These are phyloP conservation scores for Helicorthomorpha holstii DNA, from an alignment of 1,140 invertebrate genomes.

Conservation along the genomic window DNA sequence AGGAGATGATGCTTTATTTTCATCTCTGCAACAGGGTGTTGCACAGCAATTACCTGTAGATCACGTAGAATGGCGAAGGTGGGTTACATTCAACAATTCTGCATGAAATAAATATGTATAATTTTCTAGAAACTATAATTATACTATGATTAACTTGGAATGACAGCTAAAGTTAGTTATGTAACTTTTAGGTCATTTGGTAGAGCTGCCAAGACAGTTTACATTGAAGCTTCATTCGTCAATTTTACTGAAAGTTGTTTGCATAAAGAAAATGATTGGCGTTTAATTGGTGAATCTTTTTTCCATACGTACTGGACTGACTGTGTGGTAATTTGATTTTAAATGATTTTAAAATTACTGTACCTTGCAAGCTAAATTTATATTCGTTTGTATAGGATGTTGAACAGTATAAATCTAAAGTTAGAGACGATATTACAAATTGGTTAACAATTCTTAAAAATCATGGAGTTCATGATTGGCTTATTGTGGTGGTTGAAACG, in stretches of 20 bases:
- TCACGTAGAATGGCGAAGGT: constrained; percentile 73
- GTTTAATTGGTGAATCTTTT: constrained; percentile 62
- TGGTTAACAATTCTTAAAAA: constrained; percentile 65
- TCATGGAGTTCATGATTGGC: constrained; percentile 69
- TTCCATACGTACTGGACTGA: constrained; percentile 92
- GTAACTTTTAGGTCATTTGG: constrained; percentile 30
- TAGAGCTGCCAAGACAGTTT: constrained; percentile 32
- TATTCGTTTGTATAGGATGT: too few relatives aligned
- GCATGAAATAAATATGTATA: constrained; percentile 40
- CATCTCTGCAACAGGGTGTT: constrained; percentile 54
- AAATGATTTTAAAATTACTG: neutral
- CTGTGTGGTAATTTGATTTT: constrained; percentile 49
- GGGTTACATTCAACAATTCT: constrained; percentile 36
- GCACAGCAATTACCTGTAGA: constrained; percentile 64
- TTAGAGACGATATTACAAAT: constrained; percentile 69
- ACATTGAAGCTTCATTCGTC: constrained; percentile 65
- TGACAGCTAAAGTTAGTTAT: too few relatives aligned
- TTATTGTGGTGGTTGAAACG: constrained; percentile 81
- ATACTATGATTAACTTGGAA: constrained; percentile 7
- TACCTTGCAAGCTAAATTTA: too few relatives aligned
- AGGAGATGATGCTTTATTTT: constrained; percentile 72
- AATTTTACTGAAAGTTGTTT: constrained; percentile 44
- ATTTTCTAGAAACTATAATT: neutral
- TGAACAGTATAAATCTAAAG: constrained; percentile 67
- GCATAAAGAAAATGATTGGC: constrained; percentile 45